Percentiles rank a stretch among this genome's conserved stretches.
These are phyloP conservation scores for Echeneis naucrates DNA, from an alignment of 2,797 vertebrate species.

Conservation along the genomic window DNA sequence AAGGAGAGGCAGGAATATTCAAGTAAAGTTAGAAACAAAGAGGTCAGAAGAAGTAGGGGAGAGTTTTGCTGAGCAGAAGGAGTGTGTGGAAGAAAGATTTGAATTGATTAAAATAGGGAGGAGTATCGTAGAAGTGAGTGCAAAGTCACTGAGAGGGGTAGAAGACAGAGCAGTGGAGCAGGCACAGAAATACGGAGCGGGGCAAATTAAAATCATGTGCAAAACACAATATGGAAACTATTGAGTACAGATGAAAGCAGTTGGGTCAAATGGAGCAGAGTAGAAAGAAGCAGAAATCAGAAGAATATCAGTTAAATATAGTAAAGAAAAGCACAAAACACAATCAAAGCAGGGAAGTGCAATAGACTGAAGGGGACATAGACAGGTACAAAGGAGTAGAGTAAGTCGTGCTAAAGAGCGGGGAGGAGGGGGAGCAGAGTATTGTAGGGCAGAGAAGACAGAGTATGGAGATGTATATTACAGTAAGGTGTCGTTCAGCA, in stretches of 20 bases:
- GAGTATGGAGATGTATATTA: slow-evolving; percentile 1
- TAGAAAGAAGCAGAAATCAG: not conserved
- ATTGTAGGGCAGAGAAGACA: not conserved
- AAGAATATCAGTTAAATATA: too few relatives aligned
- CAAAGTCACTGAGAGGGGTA: too few relatives aligned
- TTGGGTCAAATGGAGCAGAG: not conserved
- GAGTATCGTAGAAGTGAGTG: slow-evolving; percentile 14
- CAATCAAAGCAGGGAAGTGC: not conserved
- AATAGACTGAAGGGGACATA: not conserved
- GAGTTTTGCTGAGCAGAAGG: too few relatives aligned
- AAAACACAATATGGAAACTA: too few relatives aligned
- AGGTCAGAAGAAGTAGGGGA: not conserved
- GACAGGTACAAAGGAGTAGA: not conserved
- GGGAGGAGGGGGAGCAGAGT: not conserved
- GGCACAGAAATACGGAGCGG: not conserved
- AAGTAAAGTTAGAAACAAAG: not conserved
- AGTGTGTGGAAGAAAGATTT: too few relatives aligned
- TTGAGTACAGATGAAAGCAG: too few relatives aligned
- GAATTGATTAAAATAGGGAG: not conserved
- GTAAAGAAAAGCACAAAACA: not conserved
- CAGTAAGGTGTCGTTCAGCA: slow-evolving; percentile 23
- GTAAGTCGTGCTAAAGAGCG: too few relatives aligned
- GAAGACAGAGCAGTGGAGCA: too few relatives aligned
- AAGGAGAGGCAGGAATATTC: slow-evolving; percentile 32
- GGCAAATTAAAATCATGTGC: too few relatives aligned